A percentile compares a stretch with the other conserved stretches of the same genome.
These are phyloP conservation scores for Geodia barretti DNA, from an alignment of 37 sponge, comb jelly and placozoan species.

Conservation along the genomic window DNA sequence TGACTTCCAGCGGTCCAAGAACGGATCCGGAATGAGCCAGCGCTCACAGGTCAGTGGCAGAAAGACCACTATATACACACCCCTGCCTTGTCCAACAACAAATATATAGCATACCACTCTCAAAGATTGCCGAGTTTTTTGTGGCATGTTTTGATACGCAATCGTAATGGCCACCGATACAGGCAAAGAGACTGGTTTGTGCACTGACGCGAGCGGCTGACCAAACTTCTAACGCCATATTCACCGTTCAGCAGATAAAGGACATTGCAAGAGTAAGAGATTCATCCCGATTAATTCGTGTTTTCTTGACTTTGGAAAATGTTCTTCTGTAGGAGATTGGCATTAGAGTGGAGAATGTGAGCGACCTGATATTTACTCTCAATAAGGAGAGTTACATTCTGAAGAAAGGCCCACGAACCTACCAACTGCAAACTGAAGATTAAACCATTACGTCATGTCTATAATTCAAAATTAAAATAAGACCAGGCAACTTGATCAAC, in stretches of 20 bases:
- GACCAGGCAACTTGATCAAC: too few species aligned
- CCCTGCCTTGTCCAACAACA: too few species aligned
- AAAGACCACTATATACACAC: too few species aligned
- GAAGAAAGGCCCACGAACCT: constrained; percentile 92
- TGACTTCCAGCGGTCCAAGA: constrained; percentile 82
- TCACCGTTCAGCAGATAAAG: constrained; percentile 84
- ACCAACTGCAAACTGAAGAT: constrained; percentile 83
- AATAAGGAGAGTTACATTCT: constrained; percentile 94
- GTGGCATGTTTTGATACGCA: too few species aligned
- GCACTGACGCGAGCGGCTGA: constrained; percentile 83
- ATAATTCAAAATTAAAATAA: too few species aligned
- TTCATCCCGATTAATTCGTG: background rate
- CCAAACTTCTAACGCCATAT: constrained; percentile 57
- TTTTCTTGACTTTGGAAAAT: background rate
- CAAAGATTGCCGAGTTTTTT: too few species aligned
- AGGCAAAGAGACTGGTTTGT: constrained; percentile 82
- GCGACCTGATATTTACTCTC: constrained; percentile 87
- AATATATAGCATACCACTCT: too few species aligned
- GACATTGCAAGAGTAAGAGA: constrained; percentile 72
- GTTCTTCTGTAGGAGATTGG: constrained; percentile 58
- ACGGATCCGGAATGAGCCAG: constrained; percentile 90
- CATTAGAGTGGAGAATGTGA: constrained; percentile 62
- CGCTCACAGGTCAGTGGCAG: constrained; percentile 47
- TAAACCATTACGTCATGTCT: too few species aligned
- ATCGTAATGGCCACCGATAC: too few species aligned